Base-by-base conservation (phyloP, 2,113 vertebrate species). In the Rafetus swinhoei region DNA sequence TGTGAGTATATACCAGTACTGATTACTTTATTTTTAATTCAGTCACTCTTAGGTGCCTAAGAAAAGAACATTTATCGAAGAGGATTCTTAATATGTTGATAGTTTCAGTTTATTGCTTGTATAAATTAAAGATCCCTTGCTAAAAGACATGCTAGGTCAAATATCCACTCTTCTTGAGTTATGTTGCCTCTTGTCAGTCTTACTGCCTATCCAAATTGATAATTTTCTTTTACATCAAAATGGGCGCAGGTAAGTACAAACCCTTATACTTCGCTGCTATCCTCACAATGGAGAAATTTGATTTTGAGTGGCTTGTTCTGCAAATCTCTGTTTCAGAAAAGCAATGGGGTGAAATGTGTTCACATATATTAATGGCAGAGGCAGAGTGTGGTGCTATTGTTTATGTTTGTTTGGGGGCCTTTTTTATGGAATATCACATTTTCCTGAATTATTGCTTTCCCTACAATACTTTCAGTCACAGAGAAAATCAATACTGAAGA, bases 401-500 rank as follows among this genome's bases (percentile, higher is more conserved):
- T 82, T 45, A 45, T 45, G 45, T 84, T 92, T 9, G 4, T 21
- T 85, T 86, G 83, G 27, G 14, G 76, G 55, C 62, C 81, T 93
- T 8, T 7, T 21, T 85, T 80, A 87, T 59, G 27, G 93, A 88
- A 62, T 32, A 57, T 29, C 82, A 86, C 22, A 12, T 79, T 84
- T 74, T 27, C 25, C 81, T 53, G 84, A 82, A 29, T 89, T 25
- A 22, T 50, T 24, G 39, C 21, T 50, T 39, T 84, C 35, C 80
- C 54, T 80, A 27, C n/a, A 85, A 8, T 21, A 88, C 5, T 32
- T 90, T 74, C 32, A 91, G 91, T 91, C 91, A 88, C 91, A 94
- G 88, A 56, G 6, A 14, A 82, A 57, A n/a, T 77, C 1, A 14
- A 39, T 93, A 65, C 16, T 91, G 35, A 82, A 90, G 59, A 90